Base-by-base conservation (phyloP, 2,888 invertebrate genomes). In the Dryococelus australis region DNA sequence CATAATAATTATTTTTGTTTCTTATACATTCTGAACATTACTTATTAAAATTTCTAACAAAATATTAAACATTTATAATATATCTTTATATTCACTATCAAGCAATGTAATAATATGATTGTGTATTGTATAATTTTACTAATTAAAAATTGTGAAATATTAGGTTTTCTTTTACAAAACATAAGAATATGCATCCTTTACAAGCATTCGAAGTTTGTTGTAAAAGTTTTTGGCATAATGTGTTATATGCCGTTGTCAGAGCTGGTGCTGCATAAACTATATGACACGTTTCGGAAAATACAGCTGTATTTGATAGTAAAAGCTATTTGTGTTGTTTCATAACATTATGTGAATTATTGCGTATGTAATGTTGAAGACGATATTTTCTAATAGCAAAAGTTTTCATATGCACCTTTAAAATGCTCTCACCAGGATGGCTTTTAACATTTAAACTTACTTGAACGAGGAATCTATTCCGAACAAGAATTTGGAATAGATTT, bases 31-130 rank as follows among this genome's bases (percentile, higher is more conserved):
- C 65, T 65, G 65, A 65, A 65, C 65, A 65, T 65, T 65, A 0
- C 65, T 20, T 65, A 65, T 65, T 65, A 65, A 65, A 65, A 65
- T 65, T 65, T 65, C 65, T 65, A 65, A 65, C 65, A 65, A 65
- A 65, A 65, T 65, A 65, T 65, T 65, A n/a, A 65, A 65, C 65
- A 65, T 65, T 65, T 65, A 65, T 65, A 65, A 65, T 65, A 65
- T 65, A 65, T n/a, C 16, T 65, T 65, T 4, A 65, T 65, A 65
- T 65, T 65, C 65, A 65, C 65, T 65, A 65, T 65, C 65, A 65
- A 65, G 65, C 65, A 65, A 65, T 65, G n/a, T n/a, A 65, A 65
- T 65, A 65, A n/a, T n/a, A 65, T 65, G 65, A 65, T 65, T 65
- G 65, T 65, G 65, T 65, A 65, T 65, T 65, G 10, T 65, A 65